Evolutionary conservation across 2,113 vertebrate genomes (phyloP), one percentile per base, ranked within the genome.

Genomic region (Meleagris gallopavo): DNA sequence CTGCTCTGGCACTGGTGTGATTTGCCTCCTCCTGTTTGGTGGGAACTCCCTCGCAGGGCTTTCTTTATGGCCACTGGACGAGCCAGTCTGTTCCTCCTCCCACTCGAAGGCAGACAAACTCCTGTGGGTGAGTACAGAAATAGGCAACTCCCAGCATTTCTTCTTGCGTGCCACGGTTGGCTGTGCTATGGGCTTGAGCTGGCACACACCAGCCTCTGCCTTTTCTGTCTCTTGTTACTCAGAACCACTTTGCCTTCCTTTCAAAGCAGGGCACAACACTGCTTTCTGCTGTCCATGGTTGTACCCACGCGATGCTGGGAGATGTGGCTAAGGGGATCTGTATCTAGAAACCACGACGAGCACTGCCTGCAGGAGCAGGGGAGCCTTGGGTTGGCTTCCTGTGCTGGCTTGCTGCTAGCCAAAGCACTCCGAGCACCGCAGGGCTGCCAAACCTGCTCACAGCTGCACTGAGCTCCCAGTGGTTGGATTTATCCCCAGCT

Each of bases 21-120:
- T 18, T 89, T 69, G 57, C 11, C 85, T 83, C 60, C 88, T 75
- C 41, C 66, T 93, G 66, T n/a, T 93, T 76, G 50, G 83, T 76
- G 86, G 86, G 40, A 58, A 43, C 76, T 92, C 89, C 67, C 80
- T 95, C 69, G 30, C 7, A 6, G 32, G 1, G 76, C 76, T 88
- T 76, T 89, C 94, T 57, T 91, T 70, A n/a, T 4, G 72, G 92
- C 92, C 94, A 83, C 83, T 83, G 86, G 95, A 76, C 24, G 4
- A 88, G 67, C 86, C 72, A 69, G 86, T 94, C 83, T 88, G 36
- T 27, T 73, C 77, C 92, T 88, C 95, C 92, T 96, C 95, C 91
- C 91, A 79, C 87, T 79, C 30, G 15, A 41, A 72, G 69, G 72
- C 61, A 54, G 67, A 11, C 43, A 76, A 69, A 46, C 24, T 86